These are phyloP conservation scores for Yponomeuta plumbellus DNA, from an alignment of 2,888 invertebrate species.

Conservation along the genomic window DNA sequence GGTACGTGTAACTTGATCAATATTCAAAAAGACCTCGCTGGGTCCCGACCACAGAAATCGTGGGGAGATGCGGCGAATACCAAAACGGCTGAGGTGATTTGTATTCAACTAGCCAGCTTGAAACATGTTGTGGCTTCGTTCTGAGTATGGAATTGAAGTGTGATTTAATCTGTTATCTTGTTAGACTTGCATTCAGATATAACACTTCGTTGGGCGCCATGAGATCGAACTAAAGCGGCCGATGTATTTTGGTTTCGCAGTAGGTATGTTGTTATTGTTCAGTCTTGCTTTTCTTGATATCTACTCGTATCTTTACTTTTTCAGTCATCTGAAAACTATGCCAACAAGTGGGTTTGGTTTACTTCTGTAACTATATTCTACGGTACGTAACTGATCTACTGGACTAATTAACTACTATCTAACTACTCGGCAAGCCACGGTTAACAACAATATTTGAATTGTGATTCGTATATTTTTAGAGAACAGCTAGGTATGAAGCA, in stretches of 20 bases:
- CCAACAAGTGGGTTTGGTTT: too few relatives aligned
- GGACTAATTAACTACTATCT: too few relatives aligned
- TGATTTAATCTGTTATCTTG: constrained; percentile 28
- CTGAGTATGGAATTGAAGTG: constrained; percentile 36
- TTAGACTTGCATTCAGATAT: background rate
- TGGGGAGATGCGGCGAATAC: constrained; percentile 58
- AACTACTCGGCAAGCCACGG: too few relatives aligned
- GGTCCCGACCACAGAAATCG: constrained; percentile 67
- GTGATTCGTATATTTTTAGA: background rate
- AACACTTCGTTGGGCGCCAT: background rate
- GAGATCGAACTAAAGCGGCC: constrained; percentile 4
- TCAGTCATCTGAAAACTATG: too few relatives aligned
- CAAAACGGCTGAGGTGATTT: constrained; percentile 46
- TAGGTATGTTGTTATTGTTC: too few relatives aligned
- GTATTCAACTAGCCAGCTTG: constrained; percentile 54
- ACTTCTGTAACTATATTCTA: too few relatives aligned
- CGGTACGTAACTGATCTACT: too few relatives aligned
- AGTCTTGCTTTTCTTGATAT: too few relatives aligned
- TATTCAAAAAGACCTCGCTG: constrained; percentile 59
- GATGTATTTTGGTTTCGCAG: background rate
- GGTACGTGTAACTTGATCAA: constrained; percentile 42
- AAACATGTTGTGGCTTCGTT: constrained; percentile 44
- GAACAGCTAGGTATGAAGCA: background rate
- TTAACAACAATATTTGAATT: background rate
- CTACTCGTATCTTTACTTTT: too few relatives aligned